Base-by-base conservation (phyloP, 2,888 invertebrate genomes). In the Dioctria linearis region DNA sequence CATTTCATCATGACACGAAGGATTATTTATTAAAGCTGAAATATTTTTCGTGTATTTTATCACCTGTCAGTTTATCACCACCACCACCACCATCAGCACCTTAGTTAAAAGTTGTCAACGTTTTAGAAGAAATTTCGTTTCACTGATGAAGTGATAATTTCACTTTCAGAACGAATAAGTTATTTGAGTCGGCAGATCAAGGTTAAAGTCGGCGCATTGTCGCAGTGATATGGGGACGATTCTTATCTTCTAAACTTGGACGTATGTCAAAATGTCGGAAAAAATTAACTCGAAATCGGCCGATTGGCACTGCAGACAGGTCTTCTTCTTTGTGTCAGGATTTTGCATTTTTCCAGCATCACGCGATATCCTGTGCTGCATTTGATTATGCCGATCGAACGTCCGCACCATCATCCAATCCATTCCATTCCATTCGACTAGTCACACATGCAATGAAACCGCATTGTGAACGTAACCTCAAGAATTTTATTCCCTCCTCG, bases 391-490 rank as follows among this genome's bases (percentile, higher is more conserved):
- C 11, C 49, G 13, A 43, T 25, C 25, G 25, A 25, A 25, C 25
- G 25, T 25, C 25, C 25, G 25, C 25, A 25, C 2, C 25, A 25
- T 25, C 25, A 25, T 25, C 25, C n/a, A 5, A 43, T 13, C 43
- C 61, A 46, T 46, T 25, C 76, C 46, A 76, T 63, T 76, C 57
- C 54, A 39, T 59, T 73, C 73, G 59, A 73, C 54, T 73, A 51
- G 73, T 57, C 73, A 78, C 25, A 25, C 46, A 40, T 39, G 40
- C 39, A 78, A 65, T 11, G 43, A 78, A 78, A 66, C 78, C 78
- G 46, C 78, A 78, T 78, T 78, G 13, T 66, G 51, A 78, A 51
- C 54, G 42, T 40, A 66, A 78, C 78, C 78, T 78, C 78, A 78
- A 13, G 78, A 78, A 78, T 78, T 78, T 66, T 42, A 61, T 46